Percentiles rank a stretch among this genome's conserved stretches.
phyloP scores from a whole-genome alignment of 2,113 vertebrate genomes.

The Promerops cafer region DNA sequence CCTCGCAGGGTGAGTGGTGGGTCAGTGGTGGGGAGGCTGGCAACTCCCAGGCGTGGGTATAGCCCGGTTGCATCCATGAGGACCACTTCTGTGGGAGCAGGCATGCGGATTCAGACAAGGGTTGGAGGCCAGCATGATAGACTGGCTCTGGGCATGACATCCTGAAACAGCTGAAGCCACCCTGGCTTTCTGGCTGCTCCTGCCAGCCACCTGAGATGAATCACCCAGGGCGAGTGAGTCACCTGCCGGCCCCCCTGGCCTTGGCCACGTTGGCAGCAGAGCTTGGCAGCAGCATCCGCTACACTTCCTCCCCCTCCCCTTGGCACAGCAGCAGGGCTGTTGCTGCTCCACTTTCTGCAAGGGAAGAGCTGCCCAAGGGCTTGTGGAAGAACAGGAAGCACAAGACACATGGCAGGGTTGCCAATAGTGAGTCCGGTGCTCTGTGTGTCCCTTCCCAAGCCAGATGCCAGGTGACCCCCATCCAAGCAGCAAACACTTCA shows the following conservation, averaged over 20 bases:
- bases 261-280: not conserved
- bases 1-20: fast-evolving
- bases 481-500: fast-evolving
- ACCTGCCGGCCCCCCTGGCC: not conserved
- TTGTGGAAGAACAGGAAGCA: not conserved
- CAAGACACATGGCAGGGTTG: too few relatives aligned
- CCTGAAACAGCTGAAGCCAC: not conserved
- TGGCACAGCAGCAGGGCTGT: not conserved
- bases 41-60: fast-evolving
- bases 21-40: not conserved
- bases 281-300: not conserved
- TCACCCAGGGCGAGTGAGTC: not conserved
- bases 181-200: not conserved
- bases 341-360: not conserved
- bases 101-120: fast-evolving
- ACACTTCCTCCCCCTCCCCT: not conserved
- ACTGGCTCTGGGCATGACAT: not conserved
- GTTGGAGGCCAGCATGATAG: not conserved
- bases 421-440: not conserved
- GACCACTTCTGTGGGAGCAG: fast-evolving
- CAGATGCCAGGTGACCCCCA: not conserved
- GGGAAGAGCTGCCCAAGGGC: not conserved
- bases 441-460: not conserved
- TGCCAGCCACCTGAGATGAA: not conserved
- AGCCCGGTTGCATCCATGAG: fast-evolving